These are phyloP conservation scores for Acrossocheilus wenchowensis DNA, from an alignment of 2,797 vertebrate species.

Conservation along the genomic window DNA sequence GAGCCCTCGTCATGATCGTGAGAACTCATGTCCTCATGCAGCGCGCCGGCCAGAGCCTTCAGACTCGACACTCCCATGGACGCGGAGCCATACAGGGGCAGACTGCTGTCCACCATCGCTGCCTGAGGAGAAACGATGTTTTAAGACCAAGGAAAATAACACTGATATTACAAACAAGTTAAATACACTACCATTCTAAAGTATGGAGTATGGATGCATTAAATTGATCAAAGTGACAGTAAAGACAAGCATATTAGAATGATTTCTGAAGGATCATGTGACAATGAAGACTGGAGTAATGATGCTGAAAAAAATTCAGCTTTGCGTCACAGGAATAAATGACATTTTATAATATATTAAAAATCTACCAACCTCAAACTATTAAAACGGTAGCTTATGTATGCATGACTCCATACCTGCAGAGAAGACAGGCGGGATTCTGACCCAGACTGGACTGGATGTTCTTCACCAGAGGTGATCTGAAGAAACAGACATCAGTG, in stretches of 20 bases:
- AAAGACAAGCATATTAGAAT: background rate
- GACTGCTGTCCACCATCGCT: slow-evolving; percentile 86
- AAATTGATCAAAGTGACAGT: background rate
- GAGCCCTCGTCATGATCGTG: slow-evolving; percentile 89
- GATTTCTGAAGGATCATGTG: background rate
- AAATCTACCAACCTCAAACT: background rate
- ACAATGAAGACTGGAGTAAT: background rate
- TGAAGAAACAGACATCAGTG: slow-evolving; percentile 19
- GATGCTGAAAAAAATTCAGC: too few relatives aligned
- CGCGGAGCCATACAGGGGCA: slow-evolving; percentile 86
- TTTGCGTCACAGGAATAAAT: too few relatives aligned
- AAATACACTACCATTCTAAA: background rate
- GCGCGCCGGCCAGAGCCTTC: slow-evolving; percentile 86
- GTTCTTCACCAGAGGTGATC: slow-evolving; percentile 62
- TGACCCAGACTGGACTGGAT: slow-evolving; percentile 57
- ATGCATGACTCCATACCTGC: slow-evolving; percentile 66
- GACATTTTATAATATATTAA: too few relatives aligned
- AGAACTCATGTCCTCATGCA: slow-evolving; percentile 93
- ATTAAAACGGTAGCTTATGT: too few relatives aligned
- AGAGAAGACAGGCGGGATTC: slow-evolving; percentile 73
- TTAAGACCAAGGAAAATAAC: slow-evolving; percentile 1
- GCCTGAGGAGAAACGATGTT: slow-evolving; percentile 74
- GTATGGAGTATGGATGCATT: background rate
- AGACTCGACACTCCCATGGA: slow-evolving; percentile 90
- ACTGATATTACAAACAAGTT: background rate